Base-by-base conservation (phyloP, 1,140 invertebrate species). In the Geopemphigus sp. region DNA sequence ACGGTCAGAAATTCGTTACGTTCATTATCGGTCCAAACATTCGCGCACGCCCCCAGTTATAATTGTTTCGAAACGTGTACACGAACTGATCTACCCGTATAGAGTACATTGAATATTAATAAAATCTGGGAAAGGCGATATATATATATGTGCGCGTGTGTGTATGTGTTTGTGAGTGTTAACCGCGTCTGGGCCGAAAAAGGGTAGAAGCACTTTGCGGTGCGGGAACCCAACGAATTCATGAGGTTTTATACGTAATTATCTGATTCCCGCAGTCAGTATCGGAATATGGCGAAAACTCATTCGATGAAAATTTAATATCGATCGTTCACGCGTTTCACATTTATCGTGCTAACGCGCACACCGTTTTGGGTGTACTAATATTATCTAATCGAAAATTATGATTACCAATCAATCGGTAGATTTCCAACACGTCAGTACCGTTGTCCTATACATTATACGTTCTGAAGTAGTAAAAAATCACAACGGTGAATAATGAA, bases 221-320 rank as follows among this genome's bases (percentile, higher is more conserved):
- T 19, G 29, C 64, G 39, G 22, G 11, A 22, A 68, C 26, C 47
- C 24, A 14, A 47, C 45, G 32, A n/a, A n/a, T n/a, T n/a, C n/a
- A n/a, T n/a, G n/a, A n/a, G 66, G 66, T 24, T 68, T 68, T 68
- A 50, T 22, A 68, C 66, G 39, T 68, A 50, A 68, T 72, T 29
- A 47, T 47, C 50, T 72, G 50, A 72, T n/a, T n/a, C n/a, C 47
- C 47, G 53, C 47, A n/a, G 15, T 12, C 50, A 1, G 47, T 29
- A 54, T 54, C 29, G n/a, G 26, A 26, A 72, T 47, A 15, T 54
- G 15, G 15, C 47, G 47, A 54, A 72, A 53, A 53, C 47, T 29
- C 24, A 47, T 54, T 17, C 66, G 1, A 53, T 72, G 68, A 53
- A 54, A 54, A 72, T 72, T 72, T 72, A 72, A 72, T 72, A n/a